Evolutionary conservation across 2,797 vertebrate species (phyloP), one percentile per base, ranked within the genome.

Genomic region (Sebastes oblongus): DNA sequence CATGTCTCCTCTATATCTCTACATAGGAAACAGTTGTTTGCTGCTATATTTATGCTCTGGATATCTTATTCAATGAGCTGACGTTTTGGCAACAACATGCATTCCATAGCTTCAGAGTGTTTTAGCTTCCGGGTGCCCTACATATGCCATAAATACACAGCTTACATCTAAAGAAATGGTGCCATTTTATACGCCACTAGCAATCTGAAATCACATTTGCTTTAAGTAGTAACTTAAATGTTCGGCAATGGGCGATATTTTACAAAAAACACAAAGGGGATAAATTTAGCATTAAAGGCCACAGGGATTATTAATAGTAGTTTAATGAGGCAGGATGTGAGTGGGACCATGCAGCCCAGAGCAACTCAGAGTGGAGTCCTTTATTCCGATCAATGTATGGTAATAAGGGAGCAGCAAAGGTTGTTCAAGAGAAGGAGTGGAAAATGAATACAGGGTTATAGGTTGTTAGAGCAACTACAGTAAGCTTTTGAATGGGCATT

Each of bases 381-480:
- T 92, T 88, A 83, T 89, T 86, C 72, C 42, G 81, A 94, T 93
- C 92, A 81, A 93, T 93, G 90, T 75, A 89, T 89, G 90, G 73
- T 92, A 93, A 94, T 93, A 85, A 93, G 80, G 66, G 62, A 85
- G 81, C 77, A 78, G 77, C 81, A 42, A 78, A 81, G 82, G 78
- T 84, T 78, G 75, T 89, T 72, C 72, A 92, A 69, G 75, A 84
- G 66, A 88, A 77, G 60, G 39, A 86, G 56, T 78, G 72, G 22
- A 77, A 88, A 85, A 87, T 87, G 69, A 88, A 86, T 64, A 50
- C 60, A 52, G 66, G 52, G 80, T 78, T 83, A 59, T 77, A 83
- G 80, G 79, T 77, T 76, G 80, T 85, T 80, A 80, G 77, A 75
- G 75, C 70, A 72, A 82, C 76, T 81, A 80, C 78, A 75, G 79